Conservation (phyloP, 1,140 invertebrate species). For the Spodoptera frugiperda region DNA sequence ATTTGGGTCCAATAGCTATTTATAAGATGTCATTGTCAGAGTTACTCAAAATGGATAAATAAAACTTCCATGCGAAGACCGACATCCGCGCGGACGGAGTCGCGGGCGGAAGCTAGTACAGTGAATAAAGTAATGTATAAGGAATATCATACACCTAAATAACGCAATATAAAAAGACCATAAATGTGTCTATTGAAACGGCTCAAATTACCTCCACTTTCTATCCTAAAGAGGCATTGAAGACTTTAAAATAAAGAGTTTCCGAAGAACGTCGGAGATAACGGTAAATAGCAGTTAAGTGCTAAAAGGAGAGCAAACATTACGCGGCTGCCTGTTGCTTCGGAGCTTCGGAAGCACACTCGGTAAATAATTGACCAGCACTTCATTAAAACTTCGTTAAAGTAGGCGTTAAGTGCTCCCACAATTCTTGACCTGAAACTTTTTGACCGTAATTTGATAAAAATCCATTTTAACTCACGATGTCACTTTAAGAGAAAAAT, state of each 20-base stretch:
- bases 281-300: conserved; percentile 9
- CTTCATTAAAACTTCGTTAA: conserved; percentile 4
- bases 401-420: not conserved
- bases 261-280: not conserved
- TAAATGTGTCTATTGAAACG: not conserved
- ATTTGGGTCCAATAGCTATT: too few relatives aligned
- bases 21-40: too few relatives aligned
- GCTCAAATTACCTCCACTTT: not conserved
- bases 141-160: too few relatives aligned
- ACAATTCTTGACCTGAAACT: not conserved
- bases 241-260: conserved; percentile 10
- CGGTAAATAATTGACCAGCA: not conserved
- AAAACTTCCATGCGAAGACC: too few relatives aligned
- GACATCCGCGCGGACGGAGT: too few relatives aligned
- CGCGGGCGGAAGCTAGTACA: too few relatives aligned
- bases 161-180: too few relatives aligned
- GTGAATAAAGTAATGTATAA: too few relatives aligned
- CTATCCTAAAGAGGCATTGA: not conserved
- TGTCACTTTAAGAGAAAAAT: too few relatives aligned
- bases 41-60: too few relatives aligned
- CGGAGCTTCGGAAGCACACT: not conserved
- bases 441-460: too few relatives aligned
- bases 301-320: conserved; percentile 18
- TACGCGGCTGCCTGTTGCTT: conserved; percentile 3
- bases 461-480: too few relatives aligned